A percentile compares a stretch with the other conserved stretches of the same genome.
Conservation (phyloP, 2,113 vertebrate genomes). For the Scomber japonicus region DNA sequence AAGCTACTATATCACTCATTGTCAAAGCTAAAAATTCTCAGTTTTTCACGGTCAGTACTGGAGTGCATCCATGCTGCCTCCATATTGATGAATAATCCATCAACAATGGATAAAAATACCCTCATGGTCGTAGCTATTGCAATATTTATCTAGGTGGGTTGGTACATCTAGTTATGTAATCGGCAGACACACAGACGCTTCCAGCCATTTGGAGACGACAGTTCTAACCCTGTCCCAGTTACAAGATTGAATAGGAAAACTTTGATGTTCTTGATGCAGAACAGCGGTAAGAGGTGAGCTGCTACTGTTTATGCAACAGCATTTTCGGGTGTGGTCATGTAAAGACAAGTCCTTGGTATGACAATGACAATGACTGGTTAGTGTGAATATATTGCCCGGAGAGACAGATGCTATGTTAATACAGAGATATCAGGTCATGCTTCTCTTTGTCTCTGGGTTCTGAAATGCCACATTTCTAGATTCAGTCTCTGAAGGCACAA, state of each 20-base stretch:
- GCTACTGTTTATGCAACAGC: neutral
- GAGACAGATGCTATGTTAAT: neutral
- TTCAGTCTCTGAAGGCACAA: constrained; percentile 41
- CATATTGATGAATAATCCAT: constrained; percentile 72
- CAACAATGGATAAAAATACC: constrained; percentile 74
- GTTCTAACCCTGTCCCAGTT: constrained; percentile 64
- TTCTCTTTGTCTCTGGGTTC: constrained; percentile 31
- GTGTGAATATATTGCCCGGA: neutral
- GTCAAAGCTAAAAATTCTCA: constrained; percentile 8
- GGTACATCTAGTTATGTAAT: constrained; percentile 71
- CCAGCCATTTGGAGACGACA: constrained; percentile 50
- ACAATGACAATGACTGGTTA: neutral
- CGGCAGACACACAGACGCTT: constrained; percentile 56
- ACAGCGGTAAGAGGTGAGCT: neutral
- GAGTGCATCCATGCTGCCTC: constrained; percentile 14
- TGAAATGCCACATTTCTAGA: constrained; percentile 18
- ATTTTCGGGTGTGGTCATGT: constrained; percentile 11
- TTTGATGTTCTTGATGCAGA: neutral
- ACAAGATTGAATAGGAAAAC: constrained; percentile 10
- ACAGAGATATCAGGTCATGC: neutral
- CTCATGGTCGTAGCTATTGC: constrained; percentile 47
- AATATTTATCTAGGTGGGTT: constrained; percentile 75
- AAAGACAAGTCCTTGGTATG: neutral
- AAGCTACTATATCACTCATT: neutral
- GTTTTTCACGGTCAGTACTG: neutral